Evolutionary conservation across 2,888 invertebrate species (phyloP).

Genomic region (Leucania comma): DNA sequence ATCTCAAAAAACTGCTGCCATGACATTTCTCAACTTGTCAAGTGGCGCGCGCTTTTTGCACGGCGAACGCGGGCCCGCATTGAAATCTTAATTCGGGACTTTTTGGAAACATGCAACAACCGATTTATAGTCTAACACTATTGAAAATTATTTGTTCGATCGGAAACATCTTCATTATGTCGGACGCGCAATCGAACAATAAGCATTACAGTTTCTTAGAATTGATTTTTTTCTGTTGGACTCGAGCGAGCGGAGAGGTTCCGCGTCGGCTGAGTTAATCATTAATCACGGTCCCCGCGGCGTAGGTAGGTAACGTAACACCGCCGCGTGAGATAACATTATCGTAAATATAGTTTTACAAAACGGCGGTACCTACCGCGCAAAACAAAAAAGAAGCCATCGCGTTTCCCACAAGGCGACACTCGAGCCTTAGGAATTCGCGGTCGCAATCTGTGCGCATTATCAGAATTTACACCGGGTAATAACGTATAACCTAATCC

Average conservation of each 20-base stretch:
- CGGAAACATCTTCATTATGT: constrained; percentile 83
- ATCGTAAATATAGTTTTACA: constrained; percentile 89
- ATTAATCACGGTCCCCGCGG: constrained; percentile 81
- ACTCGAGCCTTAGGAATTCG: constrained; percentile 83
- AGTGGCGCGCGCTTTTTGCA: constrained; percentile 83
- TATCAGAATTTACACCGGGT: constrained; percentile 85
- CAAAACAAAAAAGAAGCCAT: constrained; percentile 76
- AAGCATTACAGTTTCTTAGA: constrained; percentile 72
- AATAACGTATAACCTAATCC: constrained; percentile 81
- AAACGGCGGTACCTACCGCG: constrained; percentile 84
- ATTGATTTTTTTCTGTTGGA: constrained; percentile 71
- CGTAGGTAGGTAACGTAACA: constrained; percentile 84
- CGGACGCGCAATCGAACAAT: constrained; percentile 64
- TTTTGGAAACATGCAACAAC: constrained; percentile 70
- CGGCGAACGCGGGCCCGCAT: constrained; percentile 79
- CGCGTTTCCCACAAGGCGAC: constrained; percentile 80
- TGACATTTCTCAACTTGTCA: constrained; percentile 89
- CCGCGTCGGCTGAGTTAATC: constrained; percentile 77
- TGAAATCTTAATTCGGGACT: constrained; percentile 88
- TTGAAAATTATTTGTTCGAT: constrained; percentile 79
- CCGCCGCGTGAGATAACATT: constrained; percentile 83
- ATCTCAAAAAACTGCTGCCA: constrained; percentile 79
- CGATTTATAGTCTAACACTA: constrained; percentile 83
- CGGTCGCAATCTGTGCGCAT: constrained; percentile 82
- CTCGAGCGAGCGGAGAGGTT: constrained; percentile 69